Percentiles rank a stretch among this genome's conserved stretches.
phyloP scores from a whole-genome alignment of 2,888 invertebrate species.

The Hanleya hanleyi region DNA sequence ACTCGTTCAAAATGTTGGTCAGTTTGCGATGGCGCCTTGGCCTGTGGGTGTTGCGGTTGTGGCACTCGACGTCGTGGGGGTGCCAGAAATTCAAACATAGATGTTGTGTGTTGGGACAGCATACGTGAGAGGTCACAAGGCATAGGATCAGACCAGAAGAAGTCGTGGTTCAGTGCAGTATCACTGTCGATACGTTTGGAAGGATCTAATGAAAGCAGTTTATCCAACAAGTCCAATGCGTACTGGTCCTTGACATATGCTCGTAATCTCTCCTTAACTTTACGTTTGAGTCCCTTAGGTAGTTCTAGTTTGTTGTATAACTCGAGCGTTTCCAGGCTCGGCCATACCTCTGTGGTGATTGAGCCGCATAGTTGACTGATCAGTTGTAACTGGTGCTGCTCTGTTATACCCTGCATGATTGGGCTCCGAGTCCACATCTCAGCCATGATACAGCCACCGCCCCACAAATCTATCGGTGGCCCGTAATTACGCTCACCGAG shows the following conservation, averaged over 20 bases:
- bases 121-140: constrained; percentile 82
- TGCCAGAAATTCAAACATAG: constrained; percentile 96
- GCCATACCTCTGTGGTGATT: constrained; percentile 93
- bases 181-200: constrained; percentile 90
- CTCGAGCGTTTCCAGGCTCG: constrained; percentile 89
- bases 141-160: constrained; percentile 99
- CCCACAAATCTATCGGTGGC: constrained; percentile 94
- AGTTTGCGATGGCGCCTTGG: constrained; percentile 44
- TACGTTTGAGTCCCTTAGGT: constrained; percentile 67
- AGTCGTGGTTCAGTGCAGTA: constrained; percentile 95
- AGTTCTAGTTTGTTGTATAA: constrained; percentile 78
- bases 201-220: constrained; percentile 92
- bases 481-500: constrained; percentile 89
- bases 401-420: constrained; percentile 87
- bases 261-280: constrained; percentile 77
- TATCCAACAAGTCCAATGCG: constrained; percentile 94
- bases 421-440: constrained; percentile 97
- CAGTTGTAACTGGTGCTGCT: constrained; percentile 94
- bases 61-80: constrained; percentile 81
- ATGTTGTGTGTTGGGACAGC: constrained; percentile 91
- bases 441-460: constrained; percentile 99
- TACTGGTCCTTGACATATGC: constrained; percentile 93
- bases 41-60: constrained; percentile 53
- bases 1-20: constrained; percentile 71
- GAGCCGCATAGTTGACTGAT: constrained; percentile 98